Base-by-base conservation (phyloP, 2,888 invertebrate genomes). In the Hartigia nigra region DNA sequence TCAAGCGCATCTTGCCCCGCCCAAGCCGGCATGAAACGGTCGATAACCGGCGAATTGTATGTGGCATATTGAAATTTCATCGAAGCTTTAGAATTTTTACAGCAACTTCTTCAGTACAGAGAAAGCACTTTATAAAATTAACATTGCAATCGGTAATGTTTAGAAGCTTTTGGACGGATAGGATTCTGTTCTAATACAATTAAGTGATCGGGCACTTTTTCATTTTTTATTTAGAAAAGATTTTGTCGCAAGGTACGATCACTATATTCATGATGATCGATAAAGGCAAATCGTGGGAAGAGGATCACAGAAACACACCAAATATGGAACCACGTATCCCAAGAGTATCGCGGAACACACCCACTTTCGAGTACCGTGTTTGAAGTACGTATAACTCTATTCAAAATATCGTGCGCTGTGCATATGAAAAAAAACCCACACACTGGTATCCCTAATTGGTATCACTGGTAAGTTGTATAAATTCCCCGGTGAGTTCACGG, bases 1-100 rank as follows among this genome's bases (percentile, higher is more conserved):
- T 23, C 23, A 89, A 90, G 91, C 91, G 90, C 91, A 91, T 91
- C 91, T 91, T 90, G 91, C 90, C 91, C 90, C 90, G 89, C 91
- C 90, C 90, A 87, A 78, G 89, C 90, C 88, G 89, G 89, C 85
- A 82, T 80, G 80, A 80, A 87, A 86, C 88, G 88, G 88, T 88
- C 89, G 87, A 89, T 88, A 90, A 83, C 88, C 84, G 84, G 84
- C 81, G 70, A 35, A 69, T 55, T 2, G 23, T 55, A 55, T 55
- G 55, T 55, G 9, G 9, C 55, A 55, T 23, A 55, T 55, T 55
- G 5, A 9, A 55, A 55, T 55, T 23, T 55, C 55, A 55, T 55
- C 23, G 9, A 23, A 55, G 9, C 1, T 23, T 55, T 55, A 23
- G 23, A 55, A 23, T 23, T 55, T 23, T 55, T 55, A 23, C 39